Conservation (phyloP, 2,113 vertebrate genomes). For the Mus pahari region DNA sequence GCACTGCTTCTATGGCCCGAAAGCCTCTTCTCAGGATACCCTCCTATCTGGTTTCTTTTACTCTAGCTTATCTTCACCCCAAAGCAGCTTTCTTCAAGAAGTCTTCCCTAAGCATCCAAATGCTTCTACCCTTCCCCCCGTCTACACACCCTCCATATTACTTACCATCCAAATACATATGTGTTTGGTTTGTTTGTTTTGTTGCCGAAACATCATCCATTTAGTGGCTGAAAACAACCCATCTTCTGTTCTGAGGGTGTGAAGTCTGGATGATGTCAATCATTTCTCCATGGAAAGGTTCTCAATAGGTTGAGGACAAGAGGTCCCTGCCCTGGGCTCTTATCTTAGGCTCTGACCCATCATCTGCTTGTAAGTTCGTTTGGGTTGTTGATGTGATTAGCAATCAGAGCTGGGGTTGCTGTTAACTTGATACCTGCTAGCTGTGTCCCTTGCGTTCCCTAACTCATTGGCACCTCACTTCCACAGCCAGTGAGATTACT, state of each 20-base stretch:
- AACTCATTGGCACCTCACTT: not conserved
- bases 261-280: not conserved
- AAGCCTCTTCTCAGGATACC: not conserved
- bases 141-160: not conserved
- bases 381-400: not conserved
- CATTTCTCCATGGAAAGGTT: constrained; percentile 12
- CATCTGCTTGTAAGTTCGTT: not conserved
- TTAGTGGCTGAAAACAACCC: not conserved
- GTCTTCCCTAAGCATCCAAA: not conserved
- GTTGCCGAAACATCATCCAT: not conserved
- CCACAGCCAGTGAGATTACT: not conserved
- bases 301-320: not conserved
- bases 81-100: not conserved
- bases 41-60: not conserved
- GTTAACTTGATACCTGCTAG: not conserved
- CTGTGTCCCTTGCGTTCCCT: not conserved
- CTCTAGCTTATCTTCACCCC: not conserved
- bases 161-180: not conserved
- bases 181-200: not conserved
- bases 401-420: not conserved
- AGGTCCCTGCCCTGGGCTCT: not conserved
- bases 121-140: rapidly evolving
- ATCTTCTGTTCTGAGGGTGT: not conserved
- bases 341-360: not conserved
- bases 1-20: not conserved